Base-by-base conservation (phyloP, 2,797 vertebrate genomes). In the Martes flavigula region DNA sequence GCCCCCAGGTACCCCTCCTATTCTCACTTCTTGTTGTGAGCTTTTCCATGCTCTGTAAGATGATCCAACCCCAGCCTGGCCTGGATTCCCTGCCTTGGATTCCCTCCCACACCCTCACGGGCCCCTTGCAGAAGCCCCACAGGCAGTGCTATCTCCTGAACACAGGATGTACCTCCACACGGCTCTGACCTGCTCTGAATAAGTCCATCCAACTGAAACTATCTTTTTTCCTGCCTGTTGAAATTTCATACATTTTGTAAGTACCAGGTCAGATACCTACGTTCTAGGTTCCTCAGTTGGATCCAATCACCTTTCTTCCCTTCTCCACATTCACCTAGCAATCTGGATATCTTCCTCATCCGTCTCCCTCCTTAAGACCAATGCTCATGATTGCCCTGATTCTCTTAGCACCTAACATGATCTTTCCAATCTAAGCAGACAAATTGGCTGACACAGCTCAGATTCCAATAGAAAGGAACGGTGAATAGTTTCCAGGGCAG, bases 41-140 rank as follows among this genome's bases (percentile, higher is more conserved):
- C 30, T 66, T 48, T 54, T 81, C 32, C 23, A 46, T 4, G 23
- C 4, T 64, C 38, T 60, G 10, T 3, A 56, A 12, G 4, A 7
- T 1, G 17, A 35, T 2, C 62, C 9, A 11, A 23, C 4, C 25
- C 4, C n/a, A 7, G 13, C n/a, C 43, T 21, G 43, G 25, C 54
- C 66, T 5, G 0, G 4, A 13, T 38, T 56, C 25, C 20, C 17
- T 1, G 23, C 15, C 64, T 0, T 1, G 40, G 13, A 48, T 48
- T 48, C 46, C n/a, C 15, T 35, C n/a, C 46, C 66, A 27, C 1
- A 20, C 10, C 64, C 9, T 62, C 2, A 13, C 12, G 3, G 18
- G 4, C 5, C 4, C 40, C 25, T 43, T 43, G 25, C 2, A 43
- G 10, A 30, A 78, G 3, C 40, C 5, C 32, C n/a, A 82, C 27